A percentile compares a stretch with the other conserved stretches of the same genome.
These are phyloP conservation scores for Auanema sp. DNA, from an alignment of 2,888 invertebrate species.

Conservation along the genomic window DNA sequence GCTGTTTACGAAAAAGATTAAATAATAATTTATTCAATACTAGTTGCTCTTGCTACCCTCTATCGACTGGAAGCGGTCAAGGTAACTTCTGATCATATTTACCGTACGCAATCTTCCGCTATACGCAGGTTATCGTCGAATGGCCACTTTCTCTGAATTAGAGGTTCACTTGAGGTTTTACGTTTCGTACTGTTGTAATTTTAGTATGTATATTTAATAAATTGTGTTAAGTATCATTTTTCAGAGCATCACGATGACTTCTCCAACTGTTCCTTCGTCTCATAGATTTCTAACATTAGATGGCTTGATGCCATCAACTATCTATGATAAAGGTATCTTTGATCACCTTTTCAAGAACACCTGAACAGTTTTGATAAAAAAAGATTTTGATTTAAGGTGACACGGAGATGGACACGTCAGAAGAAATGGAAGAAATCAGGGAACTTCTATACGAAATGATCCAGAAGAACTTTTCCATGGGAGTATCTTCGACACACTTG, in stretches of 20 bases:
- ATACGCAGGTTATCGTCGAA: no score
- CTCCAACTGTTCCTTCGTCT: slow-evolving; percentile 16
- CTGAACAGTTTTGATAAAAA: neutral
- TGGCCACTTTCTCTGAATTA: no score
- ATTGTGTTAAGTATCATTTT: neutral
- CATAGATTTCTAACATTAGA: slow-evolving; percentile 24
- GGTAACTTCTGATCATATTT: no score
- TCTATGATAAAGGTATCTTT: slow-evolving; percentile 39
- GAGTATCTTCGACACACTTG: slow-evolving; percentile 45
- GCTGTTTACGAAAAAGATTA: no score
- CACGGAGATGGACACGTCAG: slow-evolving; percentile 50
- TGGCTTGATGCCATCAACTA: slow-evolving; percentile 43
- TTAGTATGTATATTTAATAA: neutral
- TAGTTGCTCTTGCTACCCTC: no score
- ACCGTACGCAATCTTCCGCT: no score
- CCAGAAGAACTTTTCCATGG: slow-evolving; percentile 49
- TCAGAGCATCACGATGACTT: neutral
- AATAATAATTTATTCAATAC: no score
- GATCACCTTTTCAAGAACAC: neutral
- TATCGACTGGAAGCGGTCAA: no score
- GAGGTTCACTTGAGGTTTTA: no score
- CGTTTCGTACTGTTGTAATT: no score
- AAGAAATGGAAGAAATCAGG: slow-evolving; percentile 56
- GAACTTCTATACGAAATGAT: slow-evolving; percentile 50
- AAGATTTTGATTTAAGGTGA: slow-evolving; percentile 26